A percentile compares a stretch with the other conserved stretches of the same genome.
Conservation (phyloP, 2,888 invertebrate species). For the Homarus gammarus region DNA sequence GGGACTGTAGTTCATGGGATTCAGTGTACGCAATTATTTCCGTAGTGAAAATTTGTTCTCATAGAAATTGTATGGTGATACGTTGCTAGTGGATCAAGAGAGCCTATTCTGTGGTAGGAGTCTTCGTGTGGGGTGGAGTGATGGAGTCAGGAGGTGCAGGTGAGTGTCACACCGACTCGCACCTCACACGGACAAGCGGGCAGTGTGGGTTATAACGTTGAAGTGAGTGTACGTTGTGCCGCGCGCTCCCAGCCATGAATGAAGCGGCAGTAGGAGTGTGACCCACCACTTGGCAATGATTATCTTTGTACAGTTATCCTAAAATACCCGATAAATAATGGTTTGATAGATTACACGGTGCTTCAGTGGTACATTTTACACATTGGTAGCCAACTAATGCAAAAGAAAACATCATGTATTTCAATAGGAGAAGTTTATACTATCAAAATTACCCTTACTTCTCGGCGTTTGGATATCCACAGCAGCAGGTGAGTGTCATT, state of each 20-base stretch:
- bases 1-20: too few relatives aligned
- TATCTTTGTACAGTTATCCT: neutral
- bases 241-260: constrained; percentile 29
- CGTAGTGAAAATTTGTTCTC: too few relatives aligned
- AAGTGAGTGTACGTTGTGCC: neutral
- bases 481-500: constrained; percentile 29
- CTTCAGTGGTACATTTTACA: neutral
- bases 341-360: neutral
- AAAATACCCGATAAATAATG: neutral
- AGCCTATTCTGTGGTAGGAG: too few relatives aligned
- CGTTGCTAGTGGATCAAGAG: too few relatives aligned
- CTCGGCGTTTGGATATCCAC: constrained; percentile 41
- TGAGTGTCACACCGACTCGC: neutral
- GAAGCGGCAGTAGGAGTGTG: neutral
- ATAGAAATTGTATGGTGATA: too few relatives aligned
- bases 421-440: constrained; percentile 49
- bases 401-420: constrained; percentile 39
- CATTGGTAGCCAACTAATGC: neutral
- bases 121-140: neutral
- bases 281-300: too few relatives aligned
- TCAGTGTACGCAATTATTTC: too few relatives aligned
- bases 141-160: neutral
- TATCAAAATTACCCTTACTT: constrained; percentile 60
- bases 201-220: constrained; percentile 12
- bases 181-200: neutral